Percentiles rank a stretch among this genome's conserved stretches.
These are phyloP conservation scores for Biston betularia DNA, from an alignment of 2,888 invertebrate genomes.

Conservation along the genomic window DNA sequence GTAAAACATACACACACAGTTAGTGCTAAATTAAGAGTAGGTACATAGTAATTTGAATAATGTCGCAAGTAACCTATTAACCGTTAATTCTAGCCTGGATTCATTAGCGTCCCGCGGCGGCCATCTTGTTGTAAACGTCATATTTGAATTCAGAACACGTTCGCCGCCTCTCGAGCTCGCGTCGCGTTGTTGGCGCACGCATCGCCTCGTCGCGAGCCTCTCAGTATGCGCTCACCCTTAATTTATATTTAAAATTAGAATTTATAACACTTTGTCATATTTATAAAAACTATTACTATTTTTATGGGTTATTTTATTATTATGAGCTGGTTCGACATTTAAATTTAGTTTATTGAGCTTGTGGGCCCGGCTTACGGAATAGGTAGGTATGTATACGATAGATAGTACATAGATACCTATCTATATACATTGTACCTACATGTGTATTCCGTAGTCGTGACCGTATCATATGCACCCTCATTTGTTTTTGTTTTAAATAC, in stretches of 20 bases:
- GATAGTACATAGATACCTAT: too few species aligned
- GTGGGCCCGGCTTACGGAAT: too few species aligned
- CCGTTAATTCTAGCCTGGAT: conserved; percentile 58
- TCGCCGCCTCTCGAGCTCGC: conserved; percentile 48
- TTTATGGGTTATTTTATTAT: too few species aligned
- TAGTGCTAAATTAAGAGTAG: neutral
- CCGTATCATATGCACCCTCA: too few species aligned
- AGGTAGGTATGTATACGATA: too few species aligned
- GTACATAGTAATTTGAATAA: conserved; percentile 17
- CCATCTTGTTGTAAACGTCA: conserved; percentile 64
- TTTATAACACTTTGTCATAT: neutral
- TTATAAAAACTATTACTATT: neutral
- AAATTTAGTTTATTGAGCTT: too few species aligned
- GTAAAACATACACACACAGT: too few species aligned
- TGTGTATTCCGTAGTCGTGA: too few species aligned
- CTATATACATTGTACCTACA: too few species aligned
- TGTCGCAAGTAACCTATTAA: conserved; percentile 51
- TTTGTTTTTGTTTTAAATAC: too few species aligned
- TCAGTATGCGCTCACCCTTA: conserved; percentile 40
- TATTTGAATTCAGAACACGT: conserved; percentile 75
- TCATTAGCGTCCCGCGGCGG: conserved; percentile 60
- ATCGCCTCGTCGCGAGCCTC: conserved; percentile 34
- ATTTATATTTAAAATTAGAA: conserved; percentile 18
- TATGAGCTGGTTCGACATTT: too few species aligned
- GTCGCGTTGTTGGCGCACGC: conserved; percentile 46